phyloP scores from a whole-genome alignment of 2,797 vertebrate genomes.

The Octomys mimax region DNA sequence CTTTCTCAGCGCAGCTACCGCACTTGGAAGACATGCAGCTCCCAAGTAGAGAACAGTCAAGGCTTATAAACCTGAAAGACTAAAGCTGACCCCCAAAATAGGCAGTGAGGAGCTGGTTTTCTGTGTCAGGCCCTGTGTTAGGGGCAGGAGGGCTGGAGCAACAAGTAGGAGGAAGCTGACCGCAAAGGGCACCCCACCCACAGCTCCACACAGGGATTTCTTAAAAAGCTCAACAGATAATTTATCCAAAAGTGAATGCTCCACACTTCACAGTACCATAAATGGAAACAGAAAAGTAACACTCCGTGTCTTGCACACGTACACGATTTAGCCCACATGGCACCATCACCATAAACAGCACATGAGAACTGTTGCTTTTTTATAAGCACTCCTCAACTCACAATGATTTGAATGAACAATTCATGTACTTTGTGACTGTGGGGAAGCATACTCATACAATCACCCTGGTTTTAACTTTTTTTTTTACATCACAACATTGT shows the following conservation, averaged over 20 bases:
- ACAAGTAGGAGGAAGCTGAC: background rate
- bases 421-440: background rate
- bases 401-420: background rate
- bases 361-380: background rate
- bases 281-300: background rate
- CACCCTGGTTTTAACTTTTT: background rate
- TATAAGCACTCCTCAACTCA: background rate
- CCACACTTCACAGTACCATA: background rate
- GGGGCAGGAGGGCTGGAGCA: no score
- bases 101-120: no score
- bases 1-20: no score
- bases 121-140: no score
- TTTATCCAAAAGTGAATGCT: conserved; percentile 1
- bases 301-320: no score
- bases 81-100: no score
- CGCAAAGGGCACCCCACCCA: background rate
- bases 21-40: no score
- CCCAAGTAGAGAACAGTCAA: no score
- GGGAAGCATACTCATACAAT: background rate
- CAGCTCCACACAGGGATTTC: background rate
- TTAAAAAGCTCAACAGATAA: background rate
- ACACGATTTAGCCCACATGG: background rate
- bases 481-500: no score
- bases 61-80: no score
- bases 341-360: background rate